Evolutionary conservation across 2,888 invertebrate species (phyloP), one percentile per base, ranked within the genome.

Genomic region (Ormyrus rosae): DNA sequence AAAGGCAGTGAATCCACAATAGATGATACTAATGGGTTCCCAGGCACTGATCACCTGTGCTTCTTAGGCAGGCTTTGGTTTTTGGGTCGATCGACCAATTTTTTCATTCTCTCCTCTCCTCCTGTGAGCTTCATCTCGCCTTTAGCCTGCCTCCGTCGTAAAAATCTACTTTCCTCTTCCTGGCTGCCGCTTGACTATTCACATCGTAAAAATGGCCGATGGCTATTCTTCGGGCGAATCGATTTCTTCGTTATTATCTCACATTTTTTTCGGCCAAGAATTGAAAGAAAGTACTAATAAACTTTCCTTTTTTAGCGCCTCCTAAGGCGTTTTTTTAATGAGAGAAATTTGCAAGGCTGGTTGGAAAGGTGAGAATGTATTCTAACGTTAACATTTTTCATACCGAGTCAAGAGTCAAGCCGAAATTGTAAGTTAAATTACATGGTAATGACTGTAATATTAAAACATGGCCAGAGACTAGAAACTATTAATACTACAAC

Each of bases 271-370:
- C 67, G 3, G 9, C 4, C 6, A 1, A 19, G 45, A 61, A 60
- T 53, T 9, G 53, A 46, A 61, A 19, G 19, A 19, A 19, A 19
- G 19, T 19, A 55, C 58, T 67, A 72, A 65, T 63, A 58, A 51
- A 78, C 78, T 78, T 78, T 78, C 78, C 67, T 72, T 78, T 72
- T 71, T 73, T 67, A 60, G 55, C 60, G 19, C 68, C 67, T 67
- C 72, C 67, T 46, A 6, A 61, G 58, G 56, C 71, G 55, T n/a
- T 65, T 64, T 77, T 65, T 65, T 65, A 67, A 72, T 46, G n/a
- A 60, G 71, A 72, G 78, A 78, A 78, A 78, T 78, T 78, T 8
- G 8, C 19, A 13, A 10, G n/a, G 19, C 8, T 34, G 45, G 9
- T 7, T n/a, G 19, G 19, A 19, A 19, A 19, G 19, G 19, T 19